A percentile compares a stretch with the other conserved stretches of the same genome.
These are phyloP conservation scores for Gambelia wislizenii DNA, from an alignment of 2,797 vertebrate species.

Conservation along the genomic window DNA sequence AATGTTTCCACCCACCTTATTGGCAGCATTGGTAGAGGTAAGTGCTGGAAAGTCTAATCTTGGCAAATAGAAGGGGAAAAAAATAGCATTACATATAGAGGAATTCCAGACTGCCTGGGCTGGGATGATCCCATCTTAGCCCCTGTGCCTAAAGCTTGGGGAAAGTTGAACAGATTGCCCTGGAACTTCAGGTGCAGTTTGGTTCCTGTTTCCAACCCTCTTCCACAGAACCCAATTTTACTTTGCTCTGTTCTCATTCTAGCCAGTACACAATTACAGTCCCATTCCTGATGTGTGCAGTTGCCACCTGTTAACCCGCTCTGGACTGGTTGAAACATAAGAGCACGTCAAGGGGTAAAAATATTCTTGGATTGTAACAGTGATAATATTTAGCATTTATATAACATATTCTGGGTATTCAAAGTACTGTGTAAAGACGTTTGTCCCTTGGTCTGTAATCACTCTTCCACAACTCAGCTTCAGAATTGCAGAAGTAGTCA, in stretches of 20 bases:
- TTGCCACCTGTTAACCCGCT: not conserved
- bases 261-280: not conserved
- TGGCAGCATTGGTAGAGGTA: conserved; percentile 93
- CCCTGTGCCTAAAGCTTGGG: not conserved
- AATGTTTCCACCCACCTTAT: conserved; percentile 97
- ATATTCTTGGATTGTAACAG: not conserved
- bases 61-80: not conserved
- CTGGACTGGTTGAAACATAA: not conserved
- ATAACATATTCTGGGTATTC: not conserved
- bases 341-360: not conserved
- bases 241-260: not conserved
- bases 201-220: not conserved
- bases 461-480: too few species aligned
- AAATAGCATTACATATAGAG: not conserved
- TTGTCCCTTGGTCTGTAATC: not conserved
- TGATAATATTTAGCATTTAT: not conserved
- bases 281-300: not conserved
- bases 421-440: not conserved
- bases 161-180: not conserved
- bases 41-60: conserved; percentile 21
- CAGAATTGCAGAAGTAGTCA: too few species aligned
- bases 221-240: not conserved
- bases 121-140: not conserved
- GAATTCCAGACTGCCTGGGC: too few species aligned
- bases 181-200: conserved; percentile 11